A percentile compares a stretch with the other conserved stretches of the same genome.
These are phyloP conservation scores for Polia nebulosa DNA, from an alignment of 2,888 invertebrate species.

Conservation along the genomic window DNA sequence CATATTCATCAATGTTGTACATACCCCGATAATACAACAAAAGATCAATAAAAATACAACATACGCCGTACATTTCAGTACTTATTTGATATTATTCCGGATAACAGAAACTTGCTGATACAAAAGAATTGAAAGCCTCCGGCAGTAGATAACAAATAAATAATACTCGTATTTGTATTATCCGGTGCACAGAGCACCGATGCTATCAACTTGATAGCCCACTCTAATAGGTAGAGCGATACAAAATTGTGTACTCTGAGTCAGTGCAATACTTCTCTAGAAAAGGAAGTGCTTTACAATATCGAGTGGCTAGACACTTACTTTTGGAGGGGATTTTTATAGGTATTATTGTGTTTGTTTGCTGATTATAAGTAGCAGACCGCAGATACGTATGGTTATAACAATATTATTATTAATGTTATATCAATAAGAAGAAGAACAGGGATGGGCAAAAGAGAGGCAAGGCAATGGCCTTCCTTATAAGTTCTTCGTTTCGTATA, in stretches of 20 bases:
- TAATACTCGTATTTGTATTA: slow-evolving; percentile 46
- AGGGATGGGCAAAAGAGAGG: background rate
- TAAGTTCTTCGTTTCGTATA: background rate
- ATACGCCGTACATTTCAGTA: slow-evolving; percentile 19
- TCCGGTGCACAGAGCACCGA: slow-evolving; percentile 45
- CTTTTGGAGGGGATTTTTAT: background rate
- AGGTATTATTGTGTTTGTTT: background rate
- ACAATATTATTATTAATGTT: no score
- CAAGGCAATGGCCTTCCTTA: no score
- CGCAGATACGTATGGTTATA: no score
- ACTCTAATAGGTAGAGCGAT: slow-evolving; percentile 24
- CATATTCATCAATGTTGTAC: slow-evolving; percentile 1
- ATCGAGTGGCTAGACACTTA: background rate
- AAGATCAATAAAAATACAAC: slow-evolving; percentile 35
- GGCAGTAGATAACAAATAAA: slow-evolving; percentile 47
- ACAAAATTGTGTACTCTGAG: slow-evolving; percentile 18
- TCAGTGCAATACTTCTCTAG: background rate
- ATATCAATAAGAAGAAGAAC: background rate
- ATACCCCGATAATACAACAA: slow-evolving; percentile 26
- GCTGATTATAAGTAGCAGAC: no score
- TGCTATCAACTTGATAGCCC: slow-evolving; percentile 49
- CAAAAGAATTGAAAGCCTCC: slow-evolving; percentile 47
- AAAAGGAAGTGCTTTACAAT: slow-evolving; percentile 11
- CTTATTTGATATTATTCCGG: slow-evolving; percentile 46
- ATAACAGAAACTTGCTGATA: slow-evolving; percentile 52